phyloP scores from a whole-genome alignment of 2,888 invertebrate species.

The Acrocyrtus sp. region DNA sequence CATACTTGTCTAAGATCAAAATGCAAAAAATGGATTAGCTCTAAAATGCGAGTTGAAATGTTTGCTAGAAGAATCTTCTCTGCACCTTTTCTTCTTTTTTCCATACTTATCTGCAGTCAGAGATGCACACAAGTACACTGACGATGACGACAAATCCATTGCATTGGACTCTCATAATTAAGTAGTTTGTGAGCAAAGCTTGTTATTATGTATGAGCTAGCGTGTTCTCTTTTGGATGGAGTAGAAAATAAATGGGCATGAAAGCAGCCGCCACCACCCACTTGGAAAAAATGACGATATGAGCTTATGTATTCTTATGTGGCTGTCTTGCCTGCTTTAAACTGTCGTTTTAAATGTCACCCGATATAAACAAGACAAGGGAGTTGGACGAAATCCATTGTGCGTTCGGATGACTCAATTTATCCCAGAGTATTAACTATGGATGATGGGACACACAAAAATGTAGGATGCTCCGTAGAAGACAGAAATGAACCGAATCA shows the following conservation, averaged over 20 bases:
- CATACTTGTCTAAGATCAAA: too few relatives aligned
- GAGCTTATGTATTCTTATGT: not conserved
- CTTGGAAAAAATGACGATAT: conserved; percentile 3
- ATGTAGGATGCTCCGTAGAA: not conserved
- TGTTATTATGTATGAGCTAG: not conserved
- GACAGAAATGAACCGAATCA: not conserved
- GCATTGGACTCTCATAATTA: conserved; percentile 12
- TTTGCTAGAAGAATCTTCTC: too few relatives aligned
- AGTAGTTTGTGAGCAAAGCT: not conserved
- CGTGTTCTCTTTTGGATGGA: too few relatives aligned
- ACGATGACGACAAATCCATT: conserved; percentile 9
- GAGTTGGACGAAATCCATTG: not conserved
- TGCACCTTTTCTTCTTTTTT: too few relatives aligned
- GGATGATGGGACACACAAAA: not conserved
- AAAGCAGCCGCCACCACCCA: conserved; percentile 19
- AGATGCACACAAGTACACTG: not conserved
- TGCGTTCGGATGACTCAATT: not conserved
- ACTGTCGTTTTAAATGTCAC: conserved; percentile 22
- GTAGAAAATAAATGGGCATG: not conserved
- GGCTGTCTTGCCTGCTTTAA: not conserved
- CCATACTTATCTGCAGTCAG: not conserved
- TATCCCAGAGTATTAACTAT: not conserved
- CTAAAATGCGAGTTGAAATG: too few relatives aligned
- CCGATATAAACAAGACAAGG: conserved; percentile 28
- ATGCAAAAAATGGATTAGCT: too few relatives aligned